Evolutionary conservation across 1,140 invertebrate species (phyloP).

Genomic region (Apocrypta bakeri): DNA sequence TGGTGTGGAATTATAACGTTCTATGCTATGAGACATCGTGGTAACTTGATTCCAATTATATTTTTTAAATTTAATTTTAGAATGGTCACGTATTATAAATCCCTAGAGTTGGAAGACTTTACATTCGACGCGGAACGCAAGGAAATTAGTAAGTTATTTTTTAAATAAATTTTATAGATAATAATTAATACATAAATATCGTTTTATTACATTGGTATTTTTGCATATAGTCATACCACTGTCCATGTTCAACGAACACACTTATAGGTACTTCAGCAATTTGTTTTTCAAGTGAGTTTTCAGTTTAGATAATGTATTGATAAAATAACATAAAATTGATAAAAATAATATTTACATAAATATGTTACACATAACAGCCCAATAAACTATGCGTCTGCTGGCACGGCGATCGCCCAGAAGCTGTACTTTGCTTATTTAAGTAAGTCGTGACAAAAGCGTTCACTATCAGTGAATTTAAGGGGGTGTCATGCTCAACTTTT

Average conservation of each 20-base stretch:
- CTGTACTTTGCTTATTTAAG: slow-evolving; percentile 25
- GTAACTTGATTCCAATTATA: too few relatives aligned
- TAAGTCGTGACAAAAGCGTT: slow-evolving; percentile 8
- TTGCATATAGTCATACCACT: slow-evolving; percentile 30
- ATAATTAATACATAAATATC: too few relatives aligned
- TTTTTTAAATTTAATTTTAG: slow-evolving; percentile 18
- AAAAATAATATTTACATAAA: neutral
- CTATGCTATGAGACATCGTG: too few relatives aligned
- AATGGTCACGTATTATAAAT: slow-evolving; percentile 16
- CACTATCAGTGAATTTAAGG: neutral
- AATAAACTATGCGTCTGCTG: slow-evolving; percentile 48
- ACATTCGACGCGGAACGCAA: slow-evolving; percentile 7
- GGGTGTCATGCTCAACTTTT: too few relatives aligned
- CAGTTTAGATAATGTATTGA: too few relatives aligned
- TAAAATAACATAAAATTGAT: too few relatives aligned
- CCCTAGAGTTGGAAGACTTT: slow-evolving; percentile 10
- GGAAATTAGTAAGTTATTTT: slow-evolving; percentile 40
- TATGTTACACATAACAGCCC: slow-evolving; percentile 16
- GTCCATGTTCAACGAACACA: slow-evolving; percentile 36
- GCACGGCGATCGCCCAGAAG: slow-evolving; percentile 20
- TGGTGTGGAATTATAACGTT: too few relatives aligned
- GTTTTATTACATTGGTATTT: too few relatives aligned
- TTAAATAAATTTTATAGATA: neutral
- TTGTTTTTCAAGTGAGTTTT: slow-evolving; percentile 38
- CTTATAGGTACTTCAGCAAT: slow-evolving; percentile 36